Evolutionary conservation across 2,888 invertebrate genomes (phyloP), one percentile per base, ranked within the genome.

Genomic region (Pandemis heparana): DNA sequence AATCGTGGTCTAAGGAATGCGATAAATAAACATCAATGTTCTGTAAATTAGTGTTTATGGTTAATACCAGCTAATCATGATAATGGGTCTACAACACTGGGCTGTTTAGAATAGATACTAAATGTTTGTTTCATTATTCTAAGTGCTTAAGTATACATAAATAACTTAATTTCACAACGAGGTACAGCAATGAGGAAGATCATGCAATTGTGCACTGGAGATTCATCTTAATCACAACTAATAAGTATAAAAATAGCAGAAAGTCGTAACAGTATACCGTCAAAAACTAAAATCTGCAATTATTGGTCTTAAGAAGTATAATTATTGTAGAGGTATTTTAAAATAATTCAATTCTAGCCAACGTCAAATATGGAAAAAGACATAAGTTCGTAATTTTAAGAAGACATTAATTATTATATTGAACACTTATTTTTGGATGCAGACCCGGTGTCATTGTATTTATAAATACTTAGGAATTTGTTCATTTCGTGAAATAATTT

Each of bases 141-240:
- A 53, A 53, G 12, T 43, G 4, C 23, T 32, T 32, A 32, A 32
- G 8, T 53, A 51, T 51, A 18, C 53, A 72, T 64, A 56, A 70
- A 70, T 64, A 56, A 70, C 56, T 70, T 71, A 74, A 71, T 70
- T 67, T 48, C 14, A 69, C 63, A 70, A 71, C 67, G 67, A 75
- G 71, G 64, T 75, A 71, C 38, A 67, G 32, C 53, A n/a, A 60
- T 39, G 56, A 69, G 64, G 48, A 64, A 71, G 41, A 75, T 51
- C 60, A 64, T 69, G 68, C 43, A 41, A 61, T 56, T 74, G 38
- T 62, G 62, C 67, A 74, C 39, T 73, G 43, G 56, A 70, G 18
- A 56, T 62, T 18, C 66, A 70, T 66, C 67, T 63, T 46, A 32
- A 38, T 32, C 68, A 46, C 18, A 53, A 53, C 16, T 51, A 60